Evolutionary conservation across 2,113 vertebrate species (phyloP), one percentile per base, ranked within the genome.

Genomic region (Rissa tridactyla): DNA sequence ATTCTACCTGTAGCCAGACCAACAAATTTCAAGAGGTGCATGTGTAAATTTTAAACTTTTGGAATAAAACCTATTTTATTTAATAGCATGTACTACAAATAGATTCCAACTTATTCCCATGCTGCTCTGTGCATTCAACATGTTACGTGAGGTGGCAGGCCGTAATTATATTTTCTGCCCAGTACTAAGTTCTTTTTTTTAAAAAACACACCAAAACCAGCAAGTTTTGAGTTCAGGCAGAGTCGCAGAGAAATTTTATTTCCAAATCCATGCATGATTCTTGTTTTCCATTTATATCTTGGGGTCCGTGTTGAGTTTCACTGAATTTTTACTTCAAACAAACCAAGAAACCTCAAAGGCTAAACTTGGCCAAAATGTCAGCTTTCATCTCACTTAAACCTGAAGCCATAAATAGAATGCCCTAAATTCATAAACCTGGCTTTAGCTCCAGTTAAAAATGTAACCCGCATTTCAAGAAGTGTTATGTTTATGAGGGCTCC

Each of bases 311-410:
- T 52, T 64, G 57, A 96, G 42, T 87, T 96, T 82, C 86, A 60
- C 73, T 87, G 40, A 79, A 84, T 91, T 95, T 93, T 84, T 30
- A 85, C 83, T 94, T 97, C 95, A 96, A 96, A 97, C 52, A 91
- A 96, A 94, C 92, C 70, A 92, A 95, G 89, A 97, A 95, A 95
- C 95, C 92, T 92, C 92, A 95, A 94, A 94, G 70, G 46, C 86
- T 89, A 91, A 91, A 87, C 78, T 91, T 78, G 90, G 91, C 91
- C 84, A 95, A 87, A 94, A 89, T 46, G 36, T 77, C 81, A 87
- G 90, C 91, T 95, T 96, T 95, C 86, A 94, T 95, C 94, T 92
- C 88, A 85, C 16, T 30, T 91, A 89, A 94, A 97, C 89, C 86
- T 94, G 89, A 80, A 90, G 58, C 78, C 82, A 83, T 93, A 94